Conservation (phyloP, 2,797 vertebrate species). For the Poeciliopsis infans region DNA sequence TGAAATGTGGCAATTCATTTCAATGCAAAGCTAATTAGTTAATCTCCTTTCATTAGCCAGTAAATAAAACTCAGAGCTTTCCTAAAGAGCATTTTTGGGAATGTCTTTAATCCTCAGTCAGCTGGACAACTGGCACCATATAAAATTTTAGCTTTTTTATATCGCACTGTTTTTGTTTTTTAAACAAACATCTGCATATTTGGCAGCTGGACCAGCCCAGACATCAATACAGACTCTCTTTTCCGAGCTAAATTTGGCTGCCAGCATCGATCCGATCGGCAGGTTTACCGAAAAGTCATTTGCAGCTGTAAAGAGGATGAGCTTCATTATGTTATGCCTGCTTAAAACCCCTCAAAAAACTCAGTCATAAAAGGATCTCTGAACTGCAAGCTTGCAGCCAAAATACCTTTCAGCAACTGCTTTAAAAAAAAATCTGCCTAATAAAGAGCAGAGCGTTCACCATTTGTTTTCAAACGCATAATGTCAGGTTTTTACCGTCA, state of each 20-base stretch:
- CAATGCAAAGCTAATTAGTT: not conserved
- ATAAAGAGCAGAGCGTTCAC: constrained; percentile 2
- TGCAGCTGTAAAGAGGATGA: constrained; percentile 26
- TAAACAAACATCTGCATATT: constrained; percentile 13
- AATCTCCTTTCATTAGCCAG: not conserved
- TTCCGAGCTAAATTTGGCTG: constrained; percentile 28
- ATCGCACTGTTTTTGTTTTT: not conserved
- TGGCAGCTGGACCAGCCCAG: constrained; percentile 12
- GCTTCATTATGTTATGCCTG: constrained; percentile 13
- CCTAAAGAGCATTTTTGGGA: not conserved
- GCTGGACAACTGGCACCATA: not conserved
- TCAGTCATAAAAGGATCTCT: not conserved
- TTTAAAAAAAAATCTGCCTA: not conserved
- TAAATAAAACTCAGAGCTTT: not conserved
- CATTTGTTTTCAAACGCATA: not conserved
- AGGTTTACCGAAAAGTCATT: constrained; percentile 40
- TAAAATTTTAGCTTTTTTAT: constrained; percentile 14
- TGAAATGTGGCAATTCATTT: not conserved
- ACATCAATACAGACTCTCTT: constrained; percentile 12
- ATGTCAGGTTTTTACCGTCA: not conserved
- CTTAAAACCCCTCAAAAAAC: not conserved
- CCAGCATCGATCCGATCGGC: constrained; percentile 16
- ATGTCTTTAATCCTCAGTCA: constrained; percentile 26
- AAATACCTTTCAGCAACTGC: not conserved
- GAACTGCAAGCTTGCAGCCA: not conserved